phyloP scores from a whole-genome alignment of 2,113 vertebrate species.

The Pollachius pollachius region DNA sequence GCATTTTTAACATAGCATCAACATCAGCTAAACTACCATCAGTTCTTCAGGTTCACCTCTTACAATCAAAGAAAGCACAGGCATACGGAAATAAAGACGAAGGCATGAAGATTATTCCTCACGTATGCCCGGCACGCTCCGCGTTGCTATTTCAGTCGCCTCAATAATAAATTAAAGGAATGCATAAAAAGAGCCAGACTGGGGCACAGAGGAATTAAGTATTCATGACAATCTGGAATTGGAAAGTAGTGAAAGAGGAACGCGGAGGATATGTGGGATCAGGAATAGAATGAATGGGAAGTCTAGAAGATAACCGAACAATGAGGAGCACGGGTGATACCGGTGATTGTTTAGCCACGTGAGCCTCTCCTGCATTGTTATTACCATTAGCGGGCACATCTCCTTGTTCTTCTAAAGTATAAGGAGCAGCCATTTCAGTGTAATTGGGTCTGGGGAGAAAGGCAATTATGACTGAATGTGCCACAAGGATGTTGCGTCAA shows the following conservation, averaged over 20 bases:
- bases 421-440: constrained; percentile 8
- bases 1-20: no score
- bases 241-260: not conserved
- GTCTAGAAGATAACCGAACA: not conserved
- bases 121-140: no score
- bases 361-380: not conserved
- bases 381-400: no score
- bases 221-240: constrained; percentile 8
- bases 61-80: no score
- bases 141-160: constrained; percentile 8
- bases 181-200: not conserved
- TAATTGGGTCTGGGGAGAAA: not conserved
- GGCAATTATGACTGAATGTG: not conserved
- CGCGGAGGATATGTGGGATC: not conserved
- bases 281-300: not conserved
- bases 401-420: no score
- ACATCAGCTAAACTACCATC: no score
- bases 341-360: not conserved
- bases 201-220: constrained; percentile 5
- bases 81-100: no score
- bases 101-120: no score
- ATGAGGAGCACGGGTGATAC: not conserved
- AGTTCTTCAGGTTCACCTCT: no score
- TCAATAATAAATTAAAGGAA: constrained; percentile 26
- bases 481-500: no score